phyloP scores from a whole-genome alignment of 1,140 invertebrate species.

The Bombus pyrosoma region DNA sequence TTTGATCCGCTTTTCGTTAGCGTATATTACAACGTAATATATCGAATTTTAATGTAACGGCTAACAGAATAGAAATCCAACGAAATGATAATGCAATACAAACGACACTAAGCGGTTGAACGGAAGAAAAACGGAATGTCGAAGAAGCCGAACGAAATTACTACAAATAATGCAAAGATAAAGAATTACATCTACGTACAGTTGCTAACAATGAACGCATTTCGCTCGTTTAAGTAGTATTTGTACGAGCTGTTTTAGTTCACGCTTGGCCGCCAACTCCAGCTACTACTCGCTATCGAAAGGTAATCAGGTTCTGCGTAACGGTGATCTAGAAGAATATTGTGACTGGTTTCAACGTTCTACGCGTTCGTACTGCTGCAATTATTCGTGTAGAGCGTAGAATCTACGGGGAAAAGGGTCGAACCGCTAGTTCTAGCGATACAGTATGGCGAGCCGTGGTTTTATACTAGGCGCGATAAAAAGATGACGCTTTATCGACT shows the following conservation, averaged over 20 bases:
- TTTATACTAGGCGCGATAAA: not conserved
- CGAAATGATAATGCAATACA: fast-evolving
- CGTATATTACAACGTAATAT: fast-evolving
- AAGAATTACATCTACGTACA: not conserved
- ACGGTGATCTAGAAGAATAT: constrained; percentile 5
- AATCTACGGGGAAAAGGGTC: not conserved
- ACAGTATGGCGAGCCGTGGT: not conserved
- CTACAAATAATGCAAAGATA: not conserved
- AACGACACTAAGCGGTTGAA: too few relatives aligned
- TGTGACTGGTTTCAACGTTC: constrained; percentile 4
- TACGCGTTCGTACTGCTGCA: not conserved
- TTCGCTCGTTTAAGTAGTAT: not conserved
- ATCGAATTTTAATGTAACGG: too few relatives aligned
- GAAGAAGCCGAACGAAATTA: too few relatives aligned
- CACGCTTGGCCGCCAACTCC: constrained; percentile 3
- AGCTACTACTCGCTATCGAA: constrained; percentile 28
- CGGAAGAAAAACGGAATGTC: too few relatives aligned
- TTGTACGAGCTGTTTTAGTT: not conserved
- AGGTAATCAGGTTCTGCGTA: constrained; percentile 17
- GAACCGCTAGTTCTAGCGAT: not conserved
- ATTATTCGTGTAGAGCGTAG: not conserved
- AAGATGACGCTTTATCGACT: not conserved
- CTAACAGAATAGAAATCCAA: too few relatives aligned
- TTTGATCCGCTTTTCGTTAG: too few relatives aligned
- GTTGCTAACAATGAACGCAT: not conserved